Evolutionary conservation across 2,113 vertebrate species (phyloP).

Genomic region (Bambusicola thoracicus): DNA sequence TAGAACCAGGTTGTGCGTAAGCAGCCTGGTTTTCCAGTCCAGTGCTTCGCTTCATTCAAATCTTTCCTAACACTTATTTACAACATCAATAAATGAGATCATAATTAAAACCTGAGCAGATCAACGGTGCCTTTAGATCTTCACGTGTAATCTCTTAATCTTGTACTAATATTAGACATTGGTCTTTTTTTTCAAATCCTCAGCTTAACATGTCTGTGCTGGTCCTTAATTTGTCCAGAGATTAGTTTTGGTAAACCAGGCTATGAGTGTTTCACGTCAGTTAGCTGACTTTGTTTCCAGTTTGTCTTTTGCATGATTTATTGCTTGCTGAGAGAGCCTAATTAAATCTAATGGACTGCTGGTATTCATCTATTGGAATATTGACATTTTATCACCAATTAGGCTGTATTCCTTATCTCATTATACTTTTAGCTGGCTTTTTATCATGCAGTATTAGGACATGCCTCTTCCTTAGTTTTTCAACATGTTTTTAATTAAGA

Average conservation of each 20-base stretch:
- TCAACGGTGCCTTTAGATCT: conserved; percentile 9
- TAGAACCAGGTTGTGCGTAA: rapidly evolving
- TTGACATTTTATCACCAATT: conserved; percentile 72
- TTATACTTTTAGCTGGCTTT: conserved; percentile 55
- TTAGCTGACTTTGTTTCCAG: conserved; percentile 56
- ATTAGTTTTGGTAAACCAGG: conserved; percentile 44
- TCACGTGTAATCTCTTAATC: conserved; percentile 30
- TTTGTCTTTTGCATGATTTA: conserved; percentile 65
- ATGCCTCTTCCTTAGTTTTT: conserved; percentile 20
- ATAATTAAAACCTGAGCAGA: conserved; percentile 27
- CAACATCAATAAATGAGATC: conserved; percentile 3
- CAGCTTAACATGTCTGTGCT: not conserved
- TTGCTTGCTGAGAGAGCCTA: conserved; percentile 59
- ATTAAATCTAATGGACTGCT: conserved; percentile 69
- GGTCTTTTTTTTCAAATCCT: not conserved
- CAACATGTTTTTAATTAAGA: not conserved
- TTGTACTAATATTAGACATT: conserved; percentile 28
- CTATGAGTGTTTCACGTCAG: conserved; percentile 41
- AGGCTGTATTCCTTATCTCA: conserved; percentile 47
- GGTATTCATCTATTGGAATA: conserved; percentile 62
- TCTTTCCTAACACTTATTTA: not conserved
- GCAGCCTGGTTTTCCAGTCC: not conserved
- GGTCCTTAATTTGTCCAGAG: conserved; percentile 12
- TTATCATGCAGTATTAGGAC: conserved; percentile 41
- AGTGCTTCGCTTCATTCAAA: not conserved